Conservation (phyloP, 2,888 invertebrate genomes). For the Apeira syringaria region DNA sequence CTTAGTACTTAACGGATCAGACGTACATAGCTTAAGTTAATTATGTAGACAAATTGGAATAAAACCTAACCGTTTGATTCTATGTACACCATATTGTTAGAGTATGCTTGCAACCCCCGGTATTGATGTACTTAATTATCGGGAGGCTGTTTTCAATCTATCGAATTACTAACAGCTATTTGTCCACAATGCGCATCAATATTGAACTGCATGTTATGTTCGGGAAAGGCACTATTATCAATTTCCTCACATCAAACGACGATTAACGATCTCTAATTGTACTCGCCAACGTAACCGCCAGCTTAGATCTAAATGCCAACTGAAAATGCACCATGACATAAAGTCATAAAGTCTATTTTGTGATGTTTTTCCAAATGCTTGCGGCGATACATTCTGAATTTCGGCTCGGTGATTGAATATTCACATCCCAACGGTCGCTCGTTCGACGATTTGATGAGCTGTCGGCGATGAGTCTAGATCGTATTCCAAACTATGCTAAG, state of each 20-base stretch:
- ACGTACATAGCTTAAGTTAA: no score
- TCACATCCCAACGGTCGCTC: constrained; percentile 56
- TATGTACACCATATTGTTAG: no score
- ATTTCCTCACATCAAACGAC: constrained; percentile 61
- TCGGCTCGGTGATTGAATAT: constrained; percentile 66
- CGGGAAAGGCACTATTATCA: constrained; percentile 37
- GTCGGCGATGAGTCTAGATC: constrained; percentile 37
- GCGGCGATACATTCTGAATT: constrained; percentile 39
- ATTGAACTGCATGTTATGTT: constrained; percentile 29
- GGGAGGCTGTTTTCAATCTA: no score
- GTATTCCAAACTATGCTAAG: constrained; percentile 33
- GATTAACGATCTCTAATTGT: constrained; percentile 53
- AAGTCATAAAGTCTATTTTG: constrained; percentile 39
- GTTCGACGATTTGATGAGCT: constrained; percentile 57
- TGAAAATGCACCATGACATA: constrained; percentile 19
- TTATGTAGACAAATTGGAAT: no score
- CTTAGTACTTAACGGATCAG: no score
- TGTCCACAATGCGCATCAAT: no score
- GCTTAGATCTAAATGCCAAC: constrained; percentile 7
- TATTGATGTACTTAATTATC: no score
- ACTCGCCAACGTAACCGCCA: constrained; percentile 34
- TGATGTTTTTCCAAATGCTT: constrained; percentile 3
- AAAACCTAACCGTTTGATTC: no score
- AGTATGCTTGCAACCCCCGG: no score
- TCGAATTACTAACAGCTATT: no score